Evolutionary conservation across 2,797 vertebrate species (phyloP), one percentile per base, ranked within the genome.

Genomic region (Sebastolobus altivelis): DNA sequence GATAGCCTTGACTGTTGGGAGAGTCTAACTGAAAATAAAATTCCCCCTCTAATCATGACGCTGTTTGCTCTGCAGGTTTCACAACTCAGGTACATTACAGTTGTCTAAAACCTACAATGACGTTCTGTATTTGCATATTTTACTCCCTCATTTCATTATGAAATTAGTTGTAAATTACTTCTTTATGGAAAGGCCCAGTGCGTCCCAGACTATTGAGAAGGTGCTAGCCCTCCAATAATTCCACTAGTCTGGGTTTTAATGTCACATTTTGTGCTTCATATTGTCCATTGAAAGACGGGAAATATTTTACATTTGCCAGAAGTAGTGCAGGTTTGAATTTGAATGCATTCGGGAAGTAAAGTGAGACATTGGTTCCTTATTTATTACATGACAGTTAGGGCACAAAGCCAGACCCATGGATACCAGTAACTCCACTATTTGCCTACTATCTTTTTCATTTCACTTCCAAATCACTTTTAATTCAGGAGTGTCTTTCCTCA

Each of bases 311-410:
- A 14, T 35, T 66, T 78, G 40, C 78, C 40, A 54, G 31, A 18
- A 63, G 38, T 46, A 49, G 55, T 3, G 9, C 16, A 1, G 27
- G 35, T 62, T 29, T 73, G 38, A 25, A 70, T 77, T 75, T 80
- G 81, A 82, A 71, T 70, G 55, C 6, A 1, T 77, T 67, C 65
- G 33, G 85, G 92, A 92, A 92, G 88, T 90, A 62, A 80, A 72
- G 25, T 11, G 68, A 82, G 49, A 75, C 60, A 4, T 4, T 66
- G 55, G 77, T 92, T 92, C 90, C 80, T 87, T 84, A 75, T 91
- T 93, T 84, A 77, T 79, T 70, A 40, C 56, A 80, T 67, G 87
- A 69, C 91, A 75, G 91, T 91, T 91, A 37, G 72, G 82, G 80
- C 79, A 29, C 35, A 1, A 16, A 70, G 65, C 65, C 79, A 75